A percentile compares a stretch with the other conserved stretches of the same genome.
Evolutionary conservation across 92 coral and sea anemone genomes (phyloP).

Genomic region (Epizoanthus illoricatus): DNA sequence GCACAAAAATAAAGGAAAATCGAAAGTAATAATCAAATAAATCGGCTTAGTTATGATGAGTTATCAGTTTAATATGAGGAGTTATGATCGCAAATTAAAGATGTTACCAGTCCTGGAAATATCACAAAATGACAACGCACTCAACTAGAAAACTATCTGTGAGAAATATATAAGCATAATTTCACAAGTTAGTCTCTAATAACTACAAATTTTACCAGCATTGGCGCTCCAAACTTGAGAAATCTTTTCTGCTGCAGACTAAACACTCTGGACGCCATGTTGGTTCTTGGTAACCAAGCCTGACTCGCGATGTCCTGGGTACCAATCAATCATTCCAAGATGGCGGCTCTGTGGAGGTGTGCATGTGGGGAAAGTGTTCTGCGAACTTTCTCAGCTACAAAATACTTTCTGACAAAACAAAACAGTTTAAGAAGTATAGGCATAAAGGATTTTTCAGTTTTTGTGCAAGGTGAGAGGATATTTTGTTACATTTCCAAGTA

Average conservation of each 20-base stretch:
- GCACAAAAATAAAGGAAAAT: too few relatives aligned
- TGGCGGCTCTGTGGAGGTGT: constrained; percentile 59
- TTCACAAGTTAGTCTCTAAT: not conserved
- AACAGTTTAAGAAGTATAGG: not conserved
- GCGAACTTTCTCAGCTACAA: constrained; percentile 17
- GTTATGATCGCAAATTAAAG: too few relatives aligned
- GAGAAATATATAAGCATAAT: not conserved
- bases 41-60: too few relatives aligned
- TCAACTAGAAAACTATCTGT: not conserved
- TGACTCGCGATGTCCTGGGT: constrained; percentile 23
- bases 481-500: not conserved
- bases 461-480: constrained; percentile 11
- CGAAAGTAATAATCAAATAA: too few relatives aligned
- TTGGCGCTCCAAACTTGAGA: constrained; percentile 85
- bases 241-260: constrained; percentile 64
- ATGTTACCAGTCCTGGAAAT: too few relatives aligned
- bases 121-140: too few relatives aligned
- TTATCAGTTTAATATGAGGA: too few relatives aligned
- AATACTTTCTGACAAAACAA: not conserved
- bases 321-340: constrained; percentile 37
- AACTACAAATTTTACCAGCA: constrained; percentile 65
- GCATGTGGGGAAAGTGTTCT: constrained; percentile 46
- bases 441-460: not conserved
- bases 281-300: constrained; percentile 49
- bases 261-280: constrained; percentile 83